These are phyloP conservation scores for Saturnia japonica DNA, from an alignment of 2,888 invertebrate species.

Conservation along the genomic window DNA sequence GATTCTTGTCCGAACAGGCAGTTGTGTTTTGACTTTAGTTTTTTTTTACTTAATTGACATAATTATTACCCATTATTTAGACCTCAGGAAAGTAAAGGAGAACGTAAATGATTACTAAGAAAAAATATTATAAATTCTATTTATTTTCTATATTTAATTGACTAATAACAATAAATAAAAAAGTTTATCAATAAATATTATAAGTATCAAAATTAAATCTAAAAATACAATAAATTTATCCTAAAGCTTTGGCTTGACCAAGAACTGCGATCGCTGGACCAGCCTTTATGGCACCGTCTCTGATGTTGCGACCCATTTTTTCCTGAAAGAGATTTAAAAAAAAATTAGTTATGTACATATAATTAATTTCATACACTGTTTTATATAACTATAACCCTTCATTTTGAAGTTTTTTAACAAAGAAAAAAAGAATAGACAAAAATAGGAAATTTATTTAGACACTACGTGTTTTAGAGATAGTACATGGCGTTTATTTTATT, in stretches of 20 bases:
- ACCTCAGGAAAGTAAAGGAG: neutral
- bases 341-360: neutral
- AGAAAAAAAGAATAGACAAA: too few species aligned
- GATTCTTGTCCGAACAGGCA: too few species aligned
- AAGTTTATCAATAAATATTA: neutral
- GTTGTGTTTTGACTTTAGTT: too few species aligned
- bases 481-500: too few species aligned
- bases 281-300: slow-evolving; percentile 51
- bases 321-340: slow-evolving; percentile 39
- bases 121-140: neutral
- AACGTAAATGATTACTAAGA: neutral
- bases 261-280: slow-evolving; percentile 51
- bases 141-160: neutral
- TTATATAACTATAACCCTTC: too few species aligned
- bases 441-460: too few species aligned
- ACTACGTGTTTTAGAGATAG: too few species aligned
- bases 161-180: neutral
- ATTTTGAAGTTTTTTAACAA: too few species aligned
- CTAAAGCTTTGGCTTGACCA: slow-evolving; percentile 38
- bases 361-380: too few species aligned
- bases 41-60: too few species aligned
- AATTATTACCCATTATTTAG: neutral
- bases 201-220: neutral
- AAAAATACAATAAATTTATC: slow-evolving; percentile 26
- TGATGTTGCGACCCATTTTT: slow-evolving; percentile 42